Percentiles rank a stretch among this genome's conserved stretches.
Evolutionary conservation across 2,113 vertebrate genomes (phyloP).

Genomic region (Gasterosteus aculeatus): DNA sequence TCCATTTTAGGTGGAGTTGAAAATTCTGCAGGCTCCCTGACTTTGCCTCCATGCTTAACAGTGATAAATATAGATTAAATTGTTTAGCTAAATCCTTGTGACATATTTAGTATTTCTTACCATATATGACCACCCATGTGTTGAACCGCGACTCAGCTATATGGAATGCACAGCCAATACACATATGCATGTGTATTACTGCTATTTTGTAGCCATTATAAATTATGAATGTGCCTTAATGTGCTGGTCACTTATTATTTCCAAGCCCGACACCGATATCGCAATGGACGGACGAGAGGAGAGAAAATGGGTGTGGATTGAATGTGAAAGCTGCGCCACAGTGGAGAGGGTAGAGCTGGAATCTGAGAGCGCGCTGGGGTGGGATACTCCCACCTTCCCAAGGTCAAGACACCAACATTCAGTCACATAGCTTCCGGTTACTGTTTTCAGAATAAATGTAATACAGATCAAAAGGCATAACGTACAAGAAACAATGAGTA

Average conservation of each 20-base stretch:
- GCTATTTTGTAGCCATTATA: slow-evolving; percentile 29
- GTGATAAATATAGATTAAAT: background rate
- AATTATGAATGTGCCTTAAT: slow-evolving; percentile 32
- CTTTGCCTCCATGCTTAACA: slow-evolving; percentile 3
- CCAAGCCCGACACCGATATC: slow-evolving; percentile 61
- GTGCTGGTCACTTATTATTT: slow-evolving; percentile 49
- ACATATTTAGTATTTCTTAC: background rate
- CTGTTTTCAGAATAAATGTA: slow-evolving; percentile 15
- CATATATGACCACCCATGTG: slow-evolving; percentile 14
- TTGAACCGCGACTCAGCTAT: background rate
- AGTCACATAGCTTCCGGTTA: background rate
- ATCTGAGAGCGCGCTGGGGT: slow-evolving; percentile 69
- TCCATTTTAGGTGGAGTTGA: background rate
- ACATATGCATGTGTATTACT: background rate
- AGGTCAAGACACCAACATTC: slow-evolving; percentile 24
- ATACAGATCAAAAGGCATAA: accelerated
- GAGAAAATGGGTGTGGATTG: slow-evolving; percentile 58
- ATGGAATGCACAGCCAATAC: background rate
- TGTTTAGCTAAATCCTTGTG: background rate
- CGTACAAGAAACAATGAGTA: background rate
- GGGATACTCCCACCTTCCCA: slow-evolving; percentile 62
- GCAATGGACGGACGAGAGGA: slow-evolving; percentile 51
- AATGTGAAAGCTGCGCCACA: slow-evolving; percentile 65
- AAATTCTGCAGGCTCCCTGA: background rate
- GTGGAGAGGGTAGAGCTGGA: slow-evolving; percentile 52